These are phyloP conservation scores for Ferdinandea cuprea DNA, from an alignment of 2,888 invertebrate species.

Conservation along the genomic window DNA sequence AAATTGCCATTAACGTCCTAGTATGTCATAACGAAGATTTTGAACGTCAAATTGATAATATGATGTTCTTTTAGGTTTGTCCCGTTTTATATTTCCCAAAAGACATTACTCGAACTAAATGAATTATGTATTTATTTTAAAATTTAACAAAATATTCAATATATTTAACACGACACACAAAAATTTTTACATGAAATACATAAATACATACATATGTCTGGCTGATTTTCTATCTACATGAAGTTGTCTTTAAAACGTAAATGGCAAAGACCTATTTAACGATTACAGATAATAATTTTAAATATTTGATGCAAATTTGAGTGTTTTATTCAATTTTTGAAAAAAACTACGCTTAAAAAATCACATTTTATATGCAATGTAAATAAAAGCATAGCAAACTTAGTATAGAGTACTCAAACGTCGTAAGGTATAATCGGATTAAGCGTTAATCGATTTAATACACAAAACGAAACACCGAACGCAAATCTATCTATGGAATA, in stretches of 20 bases:
- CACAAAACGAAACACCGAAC: slow-evolving; percentile 6
- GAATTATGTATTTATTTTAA: slow-evolving; percentile 20
- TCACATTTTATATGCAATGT: too few relatives aligned
- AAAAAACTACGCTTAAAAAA: too few relatives aligned
- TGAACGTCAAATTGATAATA: slow-evolving; percentile 31
- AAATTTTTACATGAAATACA: too few relatives aligned
- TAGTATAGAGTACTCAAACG: slow-evolving; percentile 24
- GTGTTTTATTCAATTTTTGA: too few relatives aligned
- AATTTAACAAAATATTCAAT: slow-evolving; percentile 20
- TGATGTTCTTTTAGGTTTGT: slow-evolving; percentile 3
- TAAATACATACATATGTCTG: too few relatives aligned
- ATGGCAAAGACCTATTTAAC: too few relatives aligned
- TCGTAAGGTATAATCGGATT: slow-evolving; percentile 47
- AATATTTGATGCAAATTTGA: too few relatives aligned
- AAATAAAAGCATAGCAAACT: too few relatives aligned
- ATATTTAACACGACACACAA: neutral
- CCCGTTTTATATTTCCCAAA: slow-evolving; percentile 32
- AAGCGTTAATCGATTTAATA: slow-evolving; percentile 39
- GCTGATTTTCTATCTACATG: too few relatives aligned
- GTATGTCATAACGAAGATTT: slow-evolving; percentile 27
- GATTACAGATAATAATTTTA: too few relatives aligned
- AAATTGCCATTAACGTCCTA: slow-evolving; percentile 38
- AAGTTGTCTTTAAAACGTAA: too few relatives aligned
- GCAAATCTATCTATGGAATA: slow-evolving; percentile 22
- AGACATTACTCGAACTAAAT: slow-evolving; percentile 45